These are phyloP conservation scores for Tiphia femorata DNA, from an alignment of 2,888 invertebrate species.

Conservation along the genomic window DNA sequence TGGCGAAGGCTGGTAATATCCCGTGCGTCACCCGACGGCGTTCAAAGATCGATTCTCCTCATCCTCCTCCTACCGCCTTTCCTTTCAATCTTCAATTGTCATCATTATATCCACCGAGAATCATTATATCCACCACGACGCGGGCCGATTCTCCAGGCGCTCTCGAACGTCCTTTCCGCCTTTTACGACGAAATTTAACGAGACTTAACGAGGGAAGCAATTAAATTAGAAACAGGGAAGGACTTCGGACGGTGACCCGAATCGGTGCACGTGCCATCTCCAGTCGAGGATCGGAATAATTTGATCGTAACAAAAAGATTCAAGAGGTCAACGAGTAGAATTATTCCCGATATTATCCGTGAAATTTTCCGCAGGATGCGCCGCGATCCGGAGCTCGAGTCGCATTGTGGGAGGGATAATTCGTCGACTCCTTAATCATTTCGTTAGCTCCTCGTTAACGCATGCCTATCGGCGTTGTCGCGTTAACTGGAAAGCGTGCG, in stretches of 20 bases:
- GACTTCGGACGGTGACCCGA: too few relatives aligned
- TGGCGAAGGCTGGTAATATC: too few relatives aligned
- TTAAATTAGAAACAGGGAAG: constrained; percentile 26
- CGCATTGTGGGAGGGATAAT: neutral
- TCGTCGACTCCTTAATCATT: constrained; percentile 20
- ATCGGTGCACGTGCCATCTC: neutral
- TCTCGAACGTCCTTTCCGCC: constrained; percentile 6
- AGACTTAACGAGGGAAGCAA: constrained; percentile 28
- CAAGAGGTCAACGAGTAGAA: neutral
- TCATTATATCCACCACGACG: constrained; percentile 1
- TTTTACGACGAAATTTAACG: constrained; percentile 2
- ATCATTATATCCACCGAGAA: neutral
- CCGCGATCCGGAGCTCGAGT: neutral
- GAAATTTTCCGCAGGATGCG: neutral
- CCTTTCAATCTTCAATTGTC: neutral
- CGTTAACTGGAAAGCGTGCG: constrained; percentile 10
- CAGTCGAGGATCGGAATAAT: constrained; percentile 24
- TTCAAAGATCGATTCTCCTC: too few relatives aligned
- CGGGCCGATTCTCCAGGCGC: too few relatives aligned
- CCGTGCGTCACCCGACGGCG: too few relatives aligned
- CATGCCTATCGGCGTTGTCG: constrained; percentile 19
- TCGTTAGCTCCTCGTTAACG: constrained; percentile 13
- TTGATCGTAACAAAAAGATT: constrained; percentile 11
- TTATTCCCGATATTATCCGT: neutral
- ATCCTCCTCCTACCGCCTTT: neutral